These are phyloP conservation scores for Haliclystus octoradiatus DNA, from an alignment of 30 jellyfish, hydroid and myxozoan species.

Conservation along the genomic window DNA sequence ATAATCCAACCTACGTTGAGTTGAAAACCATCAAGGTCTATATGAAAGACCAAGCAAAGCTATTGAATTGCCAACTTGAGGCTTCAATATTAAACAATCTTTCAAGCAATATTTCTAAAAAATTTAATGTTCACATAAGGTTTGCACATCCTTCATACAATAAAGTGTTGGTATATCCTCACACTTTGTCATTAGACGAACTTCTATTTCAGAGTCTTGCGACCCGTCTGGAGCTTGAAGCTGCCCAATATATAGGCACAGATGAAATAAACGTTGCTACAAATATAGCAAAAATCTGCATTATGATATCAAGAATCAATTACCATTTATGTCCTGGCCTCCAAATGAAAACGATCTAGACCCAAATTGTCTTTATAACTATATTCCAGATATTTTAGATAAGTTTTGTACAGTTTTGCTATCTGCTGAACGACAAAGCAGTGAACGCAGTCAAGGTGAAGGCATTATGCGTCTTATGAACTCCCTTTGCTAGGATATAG, in stretches of 20 bases:
- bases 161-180: conserved; percentile 4
- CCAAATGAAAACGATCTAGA: conserved; percentile 16
- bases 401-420: conserved; percentile 8
- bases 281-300: conserved; percentile 5
- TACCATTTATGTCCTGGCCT: conserved; percentile 29
- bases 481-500: conserved; percentile 8
- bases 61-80: too few relatives aligned
- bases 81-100: too few relatives aligned
- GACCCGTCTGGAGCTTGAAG: not conserved
- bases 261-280: not conserved
- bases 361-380: not conserved
- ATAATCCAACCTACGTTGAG: not conserved
- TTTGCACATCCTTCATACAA: not conserved
- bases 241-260: not conserved
- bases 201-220: conserved; percentile 1
- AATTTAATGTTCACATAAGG: not conserved
- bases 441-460: not conserved
- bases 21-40: not conserved
- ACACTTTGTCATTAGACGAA: conserved; percentile 5
- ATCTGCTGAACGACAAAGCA: not conserved
- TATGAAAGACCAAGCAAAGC: too few relatives aligned
- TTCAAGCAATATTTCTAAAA: not conserved
- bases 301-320: conserved; percentile 1
- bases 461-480: not conserved
- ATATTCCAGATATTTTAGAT: conserved; percentile 18